Percentiles rank a stretch among this genome's conserved stretches.
phyloP scores from a whole-genome alignment of 1,140 invertebrate species.

The Drosophila ironensis region DNA sequence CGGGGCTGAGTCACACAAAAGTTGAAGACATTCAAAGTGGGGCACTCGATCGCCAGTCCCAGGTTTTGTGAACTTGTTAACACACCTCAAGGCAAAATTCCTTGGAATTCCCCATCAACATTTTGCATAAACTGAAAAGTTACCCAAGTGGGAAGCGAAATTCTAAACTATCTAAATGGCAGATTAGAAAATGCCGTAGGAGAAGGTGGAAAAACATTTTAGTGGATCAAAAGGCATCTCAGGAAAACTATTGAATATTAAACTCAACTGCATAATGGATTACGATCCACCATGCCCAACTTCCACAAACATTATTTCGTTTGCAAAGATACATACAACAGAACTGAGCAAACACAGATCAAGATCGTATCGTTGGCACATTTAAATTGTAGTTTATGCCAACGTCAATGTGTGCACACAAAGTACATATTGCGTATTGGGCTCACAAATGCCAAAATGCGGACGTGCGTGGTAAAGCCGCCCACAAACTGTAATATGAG shows the following conservation, averaged over 20 bases:
- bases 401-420: conserved; percentile 23
- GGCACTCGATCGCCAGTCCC: neutral
- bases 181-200: too few species aligned
- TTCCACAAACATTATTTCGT: neutral
- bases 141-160: neutral
- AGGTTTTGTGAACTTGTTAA: neutral
- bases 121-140: neutral
- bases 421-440: neutral
- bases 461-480: neutral
- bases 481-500: conserved; percentile 45
- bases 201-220: too few species aligned
- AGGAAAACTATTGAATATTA: too few species aligned
- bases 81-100: neutral
- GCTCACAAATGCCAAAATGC: neutral
- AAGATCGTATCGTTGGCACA: conserved; percentile 17
- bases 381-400: conserved; percentile 31
- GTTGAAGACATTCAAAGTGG: conserved; percentile 14
- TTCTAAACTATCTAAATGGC: too few species aligned
- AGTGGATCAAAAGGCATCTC: too few species aligned
- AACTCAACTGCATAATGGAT: too few species aligned
- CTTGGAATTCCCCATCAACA: neutral
- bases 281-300: too few species aligned
- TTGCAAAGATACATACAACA: conserved; percentile 9
- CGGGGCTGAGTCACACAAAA: conserved; percentile 20
- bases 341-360: conserved; percentile 8